Percentiles rank a stretch among this genome's conserved stretches.
Evolutionary conservation across 2,888 invertebrate genomes (phyloP).

Genomic region (Acanthosepion lycidas): DNA sequence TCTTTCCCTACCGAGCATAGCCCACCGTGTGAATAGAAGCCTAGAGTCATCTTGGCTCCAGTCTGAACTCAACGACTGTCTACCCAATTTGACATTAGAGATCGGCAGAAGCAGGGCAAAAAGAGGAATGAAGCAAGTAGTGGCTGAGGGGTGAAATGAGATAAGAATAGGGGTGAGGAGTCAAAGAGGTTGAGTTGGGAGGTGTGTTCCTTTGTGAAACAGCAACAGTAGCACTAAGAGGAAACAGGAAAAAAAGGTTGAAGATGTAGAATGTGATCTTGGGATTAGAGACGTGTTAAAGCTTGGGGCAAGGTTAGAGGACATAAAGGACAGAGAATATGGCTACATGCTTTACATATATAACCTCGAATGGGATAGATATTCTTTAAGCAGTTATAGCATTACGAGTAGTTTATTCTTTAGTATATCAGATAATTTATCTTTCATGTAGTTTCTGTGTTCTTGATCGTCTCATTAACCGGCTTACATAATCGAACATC

Average conservation of each 20-base stretch:
- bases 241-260: background rate
- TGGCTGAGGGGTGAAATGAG: slow-evolving; percentile 1
- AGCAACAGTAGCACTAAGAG: background rate
- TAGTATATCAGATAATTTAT: no score
- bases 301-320: background rate
- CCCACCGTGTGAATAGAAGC: slow-evolving; percentile 18
- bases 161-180: background rate
- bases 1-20: background rate
- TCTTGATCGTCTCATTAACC: no score
- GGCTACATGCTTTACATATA: background rate
- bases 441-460: no score
- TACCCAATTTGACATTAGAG: slow-evolving; percentile 5
- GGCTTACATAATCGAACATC: no score
- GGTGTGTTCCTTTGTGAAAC: background rate
- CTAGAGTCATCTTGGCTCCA: slow-evolving; percentile 33
- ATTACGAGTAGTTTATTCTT: no score
- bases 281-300: background rate
- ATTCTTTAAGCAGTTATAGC: no score
- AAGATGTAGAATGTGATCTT: background rate
- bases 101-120: background rate
- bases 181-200: background rate
- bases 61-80: slow-evolving; percentile 23
- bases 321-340: background rate
- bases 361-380: no score
- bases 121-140: slow-evolving; percentile 21